A percentile compares a stretch with the other conserved stretches of the same genome.
Evolutionary conservation across 2,888 invertebrate genomes (phyloP).

Genomic region (Trissolcus japonicus): DNA sequence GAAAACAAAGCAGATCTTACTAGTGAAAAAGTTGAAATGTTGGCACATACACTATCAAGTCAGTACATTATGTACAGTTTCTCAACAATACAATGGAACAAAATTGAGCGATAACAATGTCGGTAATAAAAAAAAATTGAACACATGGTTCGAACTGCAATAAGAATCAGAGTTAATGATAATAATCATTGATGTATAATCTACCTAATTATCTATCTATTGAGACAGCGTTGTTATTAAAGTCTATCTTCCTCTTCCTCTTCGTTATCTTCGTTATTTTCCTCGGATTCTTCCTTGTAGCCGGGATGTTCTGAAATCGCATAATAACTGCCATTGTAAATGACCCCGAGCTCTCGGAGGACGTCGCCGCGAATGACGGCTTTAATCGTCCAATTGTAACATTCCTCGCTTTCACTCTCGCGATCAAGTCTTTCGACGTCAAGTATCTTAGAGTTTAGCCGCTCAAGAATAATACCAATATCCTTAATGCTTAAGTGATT

Average conservation of each 20-base stretch:
- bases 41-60: constrained; percentile 25
- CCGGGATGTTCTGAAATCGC: constrained; percentile 96
- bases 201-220: constrained; percentile 67
- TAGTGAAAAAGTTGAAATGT: constrained; percentile 46
- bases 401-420: constrained; percentile 94
- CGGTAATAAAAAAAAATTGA: constrained; percentile 1
- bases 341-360: constrained; percentile 92
- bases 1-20: no score
- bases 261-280: constrained; percentile 88
- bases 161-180: constrained; percentile 46
- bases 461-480: constrained; percentile 94
- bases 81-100: no score
- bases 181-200: constrained; percentile 71
- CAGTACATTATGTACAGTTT: no score
- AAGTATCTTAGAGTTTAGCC: constrained; percentile 93
- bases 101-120: not conserved
- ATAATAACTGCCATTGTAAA: constrained; percentile 96
- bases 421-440: constrained; percentile 95
- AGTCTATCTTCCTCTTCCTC: constrained; percentile 85
- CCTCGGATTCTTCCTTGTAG: constrained; percentile 92
- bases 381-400: constrained; percentile 97
- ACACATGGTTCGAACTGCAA: constrained; percentile 2
- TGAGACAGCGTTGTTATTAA: constrained; percentile 72
- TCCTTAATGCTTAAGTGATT: constrained; percentile 95
- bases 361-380: constrained; percentile 95